phyloP scores from a whole-genome alignment of 2,113 vertebrate genomes.

The Ursus arctos region DNA sequence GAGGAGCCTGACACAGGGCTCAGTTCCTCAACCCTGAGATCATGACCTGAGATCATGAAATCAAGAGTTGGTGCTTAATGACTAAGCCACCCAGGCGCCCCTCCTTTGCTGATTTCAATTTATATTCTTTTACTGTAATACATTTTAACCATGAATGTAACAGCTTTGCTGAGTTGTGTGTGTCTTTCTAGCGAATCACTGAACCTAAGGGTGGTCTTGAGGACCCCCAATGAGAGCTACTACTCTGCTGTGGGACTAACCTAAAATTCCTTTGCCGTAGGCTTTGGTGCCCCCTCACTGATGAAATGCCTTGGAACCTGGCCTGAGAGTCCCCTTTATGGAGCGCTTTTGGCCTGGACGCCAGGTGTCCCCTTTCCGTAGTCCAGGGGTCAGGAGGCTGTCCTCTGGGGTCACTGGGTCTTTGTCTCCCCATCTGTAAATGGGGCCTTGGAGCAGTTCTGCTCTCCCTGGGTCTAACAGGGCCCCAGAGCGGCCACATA shows the following conservation, averaged over 20 bases:
- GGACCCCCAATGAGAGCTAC: accelerated
- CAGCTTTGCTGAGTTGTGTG: background rate
- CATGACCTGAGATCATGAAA: background rate
- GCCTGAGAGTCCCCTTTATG: background rate
- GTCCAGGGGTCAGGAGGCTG: background rate
- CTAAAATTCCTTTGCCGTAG: background rate
- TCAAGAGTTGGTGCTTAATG: background rate
- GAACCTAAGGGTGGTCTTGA: background rate
- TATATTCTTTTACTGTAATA: background rate
- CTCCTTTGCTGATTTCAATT: background rate
- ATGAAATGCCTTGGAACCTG: background rate
- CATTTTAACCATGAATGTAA: background rate
- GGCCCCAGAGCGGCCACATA: background rate
- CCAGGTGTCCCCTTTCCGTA: too few species aligned
- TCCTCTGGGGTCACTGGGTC: background rate
- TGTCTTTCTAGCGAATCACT: background rate
- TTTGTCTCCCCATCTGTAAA: background rate
- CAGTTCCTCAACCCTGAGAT: background rate
- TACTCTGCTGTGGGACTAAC: background rate
- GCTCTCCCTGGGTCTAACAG: background rate
- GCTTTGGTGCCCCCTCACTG: background rate
- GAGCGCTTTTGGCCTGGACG: background rate
- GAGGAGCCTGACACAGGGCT: background rate
- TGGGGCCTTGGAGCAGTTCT: background rate
- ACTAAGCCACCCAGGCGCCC: background rate